phyloP scores from a whole-genome alignment of 2,797 vertebrate species.

The Choloepus didactylus region DNA sequence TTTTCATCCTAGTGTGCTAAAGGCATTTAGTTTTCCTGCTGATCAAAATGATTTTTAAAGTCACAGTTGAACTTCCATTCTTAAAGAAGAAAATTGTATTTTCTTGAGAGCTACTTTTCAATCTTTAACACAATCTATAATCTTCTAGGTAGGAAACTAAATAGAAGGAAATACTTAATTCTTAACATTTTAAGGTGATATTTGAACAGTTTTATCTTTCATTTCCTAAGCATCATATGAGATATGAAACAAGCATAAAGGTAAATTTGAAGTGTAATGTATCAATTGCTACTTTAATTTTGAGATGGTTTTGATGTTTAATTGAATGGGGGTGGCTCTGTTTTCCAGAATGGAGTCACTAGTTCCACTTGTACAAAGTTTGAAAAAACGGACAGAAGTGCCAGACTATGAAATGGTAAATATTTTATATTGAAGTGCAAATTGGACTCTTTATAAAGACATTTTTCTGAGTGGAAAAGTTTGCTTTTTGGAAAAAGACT shows the following conservation, averaged over 20 bases:
- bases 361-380: conserved; percentile 91
- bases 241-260: background rate
- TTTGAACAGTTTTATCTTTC: conserved; percentile 57
- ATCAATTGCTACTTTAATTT: conserved; percentile 25
- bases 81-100: background rate
- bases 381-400: conserved; percentile 91
- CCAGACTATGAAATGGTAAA: conserved; percentile 98
- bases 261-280: background rate
- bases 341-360: conserved; percentile 93
- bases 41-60: conserved; percentile 35
- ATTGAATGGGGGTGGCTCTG: conserved; percentile 48
- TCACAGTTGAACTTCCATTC: background rate
- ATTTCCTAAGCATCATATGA: conserved; percentile 1
- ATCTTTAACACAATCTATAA: background rate
- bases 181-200: conserved; percentile 37
- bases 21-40: conserved; percentile 18
- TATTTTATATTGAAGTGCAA: conserved; percentile 58
- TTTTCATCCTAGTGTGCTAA: background rate
- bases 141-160: conserved; percentile 27
- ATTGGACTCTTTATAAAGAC: conserved; percentile 57
- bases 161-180: background rate
- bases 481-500: conserved; percentile 48
- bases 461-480: background rate
- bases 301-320: background rate
- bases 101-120: conserved; percentile 6